These are phyloP conservation scores for Sesia apiformis DNA, from an alignment of 2,888 invertebrate species.

Conservation along the genomic window DNA sequence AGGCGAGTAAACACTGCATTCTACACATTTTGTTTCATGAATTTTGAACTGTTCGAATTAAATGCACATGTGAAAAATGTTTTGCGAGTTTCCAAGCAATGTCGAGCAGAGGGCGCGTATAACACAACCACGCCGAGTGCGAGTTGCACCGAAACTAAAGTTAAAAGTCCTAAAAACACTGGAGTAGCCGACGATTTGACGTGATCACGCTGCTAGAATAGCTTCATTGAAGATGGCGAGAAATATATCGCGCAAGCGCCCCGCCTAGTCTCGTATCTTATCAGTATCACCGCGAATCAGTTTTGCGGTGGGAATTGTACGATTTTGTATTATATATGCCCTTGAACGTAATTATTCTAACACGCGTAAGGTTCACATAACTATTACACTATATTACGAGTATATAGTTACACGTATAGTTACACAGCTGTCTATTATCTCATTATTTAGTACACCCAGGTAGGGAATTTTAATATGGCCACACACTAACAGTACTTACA, in stretches of 20 bases:
- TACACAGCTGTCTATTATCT: too few species aligned
- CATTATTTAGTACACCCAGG: too few species aligned
- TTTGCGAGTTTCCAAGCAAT: slow-evolving; percentile 51
- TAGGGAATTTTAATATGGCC: too few species aligned
- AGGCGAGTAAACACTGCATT: slow-evolving; percentile 42
- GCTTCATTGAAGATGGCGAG: slow-evolving; percentile 38
- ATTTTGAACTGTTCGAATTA: slow-evolving; percentile 32
- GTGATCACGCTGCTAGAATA: slow-evolving; percentile 5
- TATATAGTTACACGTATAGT: too few species aligned
- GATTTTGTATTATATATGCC: slow-evolving; percentile 1
- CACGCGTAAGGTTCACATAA: background rate
- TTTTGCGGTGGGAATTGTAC: slow-evolving; percentile 1
- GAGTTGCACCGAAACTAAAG: slow-evolving; percentile 53
- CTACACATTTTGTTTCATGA: slow-evolving; percentile 65
- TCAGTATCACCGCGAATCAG: background rate
- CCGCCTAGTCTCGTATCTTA: background rate
- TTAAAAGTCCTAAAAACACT: background rate
- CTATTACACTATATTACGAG: too few species aligned
- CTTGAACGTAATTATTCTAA: slow-evolving; percentile 1
- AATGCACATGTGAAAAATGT: slow-evolving; percentile 49
- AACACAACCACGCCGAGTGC: slow-evolving; percentile 47
- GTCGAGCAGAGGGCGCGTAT: slow-evolving; percentile 38
- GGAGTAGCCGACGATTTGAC: slow-evolving; percentile 6
- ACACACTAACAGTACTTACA: too few species aligned
- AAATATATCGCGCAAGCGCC: slow-evolving; percentile 37